Percentiles rank a stretch among this genome's conserved stretches.
These are phyloP conservation scores for Drosophila equinoxialis DNA, from an alignment of 1,140 invertebrate species.

Conservation along the genomic window DNA sequence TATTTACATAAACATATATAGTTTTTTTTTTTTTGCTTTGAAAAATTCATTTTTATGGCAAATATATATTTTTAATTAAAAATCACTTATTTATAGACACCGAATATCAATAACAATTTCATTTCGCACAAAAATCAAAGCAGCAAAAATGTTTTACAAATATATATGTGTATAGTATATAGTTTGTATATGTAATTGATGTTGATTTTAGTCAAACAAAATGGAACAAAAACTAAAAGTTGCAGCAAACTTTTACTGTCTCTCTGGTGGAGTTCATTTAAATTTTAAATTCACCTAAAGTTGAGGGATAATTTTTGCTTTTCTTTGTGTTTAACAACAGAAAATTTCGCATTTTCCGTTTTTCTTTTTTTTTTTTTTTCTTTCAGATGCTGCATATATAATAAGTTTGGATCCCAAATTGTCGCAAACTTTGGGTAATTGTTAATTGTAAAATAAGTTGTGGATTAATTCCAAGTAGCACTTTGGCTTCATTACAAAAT, in stretches of 20 bases:
- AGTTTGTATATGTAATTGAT: not conserved
- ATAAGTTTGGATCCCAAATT: constrained; percentile 38
- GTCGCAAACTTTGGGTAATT: constrained; percentile 53
- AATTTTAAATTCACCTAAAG: constrained; percentile 4
- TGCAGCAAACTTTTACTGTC: constrained; percentile 2
- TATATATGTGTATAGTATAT: too few relatives aligned
- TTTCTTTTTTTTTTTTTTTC: not conserved
- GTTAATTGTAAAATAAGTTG: constrained; percentile 58
- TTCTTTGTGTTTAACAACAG: not conserved
- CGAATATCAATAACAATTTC: not conserved
- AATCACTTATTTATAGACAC: constrained; percentile 8
- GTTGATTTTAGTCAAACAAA: not conserved
- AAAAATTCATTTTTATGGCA: not conserved
- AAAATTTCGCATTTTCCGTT: not conserved
- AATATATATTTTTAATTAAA: constrained; percentile 2
- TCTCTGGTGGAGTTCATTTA: constrained; percentile 2
- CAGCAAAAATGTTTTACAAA: not conserved
- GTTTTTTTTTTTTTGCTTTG: too few relatives aligned
- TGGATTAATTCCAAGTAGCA: constrained; percentile 59
- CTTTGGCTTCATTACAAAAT: constrained; percentile 58
- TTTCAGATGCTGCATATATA: not conserved
- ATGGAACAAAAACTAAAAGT: constrained; percentile 4
- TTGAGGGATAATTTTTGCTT: not conserved
- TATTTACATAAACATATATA: too few relatives aligned
- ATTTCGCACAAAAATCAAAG: not conserved